phyloP scores from a whole-genome alignment of 2,888 invertebrate genomes.

The Myathropa florea region DNA sequence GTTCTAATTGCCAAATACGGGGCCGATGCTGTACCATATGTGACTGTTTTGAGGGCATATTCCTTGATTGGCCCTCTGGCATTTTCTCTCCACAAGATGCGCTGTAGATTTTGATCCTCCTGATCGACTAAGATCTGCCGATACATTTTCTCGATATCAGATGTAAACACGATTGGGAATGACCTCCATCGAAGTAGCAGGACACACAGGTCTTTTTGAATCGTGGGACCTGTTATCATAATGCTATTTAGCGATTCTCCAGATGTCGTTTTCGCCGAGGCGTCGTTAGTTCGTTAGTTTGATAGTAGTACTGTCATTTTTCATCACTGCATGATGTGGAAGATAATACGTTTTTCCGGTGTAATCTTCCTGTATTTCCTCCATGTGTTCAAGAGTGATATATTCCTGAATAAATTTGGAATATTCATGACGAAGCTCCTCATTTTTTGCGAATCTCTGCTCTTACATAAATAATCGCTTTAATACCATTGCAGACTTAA shows the following conservation, averaged over 20 bases:
- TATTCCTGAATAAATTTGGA: constrained; percentile 3
- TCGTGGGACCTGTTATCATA: neutral
- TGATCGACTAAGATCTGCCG: no score
- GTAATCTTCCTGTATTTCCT: neutral
- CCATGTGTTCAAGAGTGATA: neutral
- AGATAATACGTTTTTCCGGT: neutral
- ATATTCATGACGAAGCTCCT: neutral
- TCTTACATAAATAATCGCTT: neutral
- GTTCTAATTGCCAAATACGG: no score
- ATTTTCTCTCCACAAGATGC: neutral
- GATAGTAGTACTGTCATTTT: neutral
- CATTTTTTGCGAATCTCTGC: neutral
- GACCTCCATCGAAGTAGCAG: no score
- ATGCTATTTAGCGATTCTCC: neutral
- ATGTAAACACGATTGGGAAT: neutral
- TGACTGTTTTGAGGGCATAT: no score
- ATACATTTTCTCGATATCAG: neutral
- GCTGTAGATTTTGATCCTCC: constrained; percentile 15
- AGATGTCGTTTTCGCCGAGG: neutral
- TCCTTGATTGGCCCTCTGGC: no score
- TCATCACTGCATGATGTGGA: neutral
- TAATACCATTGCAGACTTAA: neutral
- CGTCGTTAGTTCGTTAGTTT: neutral
- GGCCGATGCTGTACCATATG: no score
- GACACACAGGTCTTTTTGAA: neutral